Evolutionary conservation across 2,797 vertebrate genomes (phyloP), one percentile per base, ranked within the genome.

Genomic region (Pangasius djambal): DNA sequence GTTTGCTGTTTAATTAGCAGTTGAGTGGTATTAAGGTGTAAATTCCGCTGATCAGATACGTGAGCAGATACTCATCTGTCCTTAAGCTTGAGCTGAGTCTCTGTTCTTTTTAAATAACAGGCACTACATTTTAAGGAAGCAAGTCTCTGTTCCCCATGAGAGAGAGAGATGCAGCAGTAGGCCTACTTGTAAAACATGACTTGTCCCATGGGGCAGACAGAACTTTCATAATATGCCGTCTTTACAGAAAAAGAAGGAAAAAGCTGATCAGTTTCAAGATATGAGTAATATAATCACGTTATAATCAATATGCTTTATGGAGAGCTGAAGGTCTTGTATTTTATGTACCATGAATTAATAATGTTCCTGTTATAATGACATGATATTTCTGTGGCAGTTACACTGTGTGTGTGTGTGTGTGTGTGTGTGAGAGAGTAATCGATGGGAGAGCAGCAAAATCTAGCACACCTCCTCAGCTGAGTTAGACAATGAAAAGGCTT

Each of bases 311-410:
- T 85, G 7, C 34, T 67, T 85, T 78, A 67, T 85, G 34, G 31
- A 61, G 16, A 40, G 31, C 40, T 69, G 22, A 86, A n/a, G 37
- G 20, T 13, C 28, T 86, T 85, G 44, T 37, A 57, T 69, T 48
- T 67, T 78, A 44, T n/a, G 16, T 18, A 6, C 9, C 72, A 86
- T 88, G 50, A 69, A 57, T 79, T 86, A n/a, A 86, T 85, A 88
- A 88, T 81, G 83, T 13, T 87, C 15, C 25, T 65, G 48, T 50
- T 84, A 44, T 65, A 85, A 34, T 37, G 57, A 63, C 25, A 67
- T n/a, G 37, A 22, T 67, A 28, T 79, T 31, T 89, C 83, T 85
- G 4, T 88, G 55, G 87, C 83, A 87, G 81, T 88, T 67, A 91
- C 77, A 82, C 55, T 78, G 6, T 79, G 7, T 79, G 37, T 74